A percentile compares a stretch with the other conserved stretches of the same genome.
Evolutionary conservation across 2,113 vertebrate genomes (phyloP).

Genomic region (Lophotis ruficrista): DNA sequence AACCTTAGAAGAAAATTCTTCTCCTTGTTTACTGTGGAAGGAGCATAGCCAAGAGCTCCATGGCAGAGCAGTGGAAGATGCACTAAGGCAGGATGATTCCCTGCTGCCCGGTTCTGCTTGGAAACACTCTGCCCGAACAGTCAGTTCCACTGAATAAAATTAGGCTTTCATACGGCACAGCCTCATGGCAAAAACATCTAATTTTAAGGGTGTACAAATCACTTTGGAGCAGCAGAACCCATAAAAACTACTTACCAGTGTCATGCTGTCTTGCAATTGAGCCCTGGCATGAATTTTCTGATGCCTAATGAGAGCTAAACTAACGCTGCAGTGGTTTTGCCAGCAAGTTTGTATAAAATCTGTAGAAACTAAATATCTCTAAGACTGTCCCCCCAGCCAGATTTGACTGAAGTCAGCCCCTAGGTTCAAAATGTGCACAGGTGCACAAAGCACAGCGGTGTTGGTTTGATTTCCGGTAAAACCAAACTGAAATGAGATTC

Average conservation of each 20-base stretch:
- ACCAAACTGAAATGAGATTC: background rate
- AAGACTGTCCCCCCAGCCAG: background rate
- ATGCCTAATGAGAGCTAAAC: background rate
- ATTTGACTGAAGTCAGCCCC: background rate
- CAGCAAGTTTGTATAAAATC: background rate
- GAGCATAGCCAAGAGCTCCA: background rate
- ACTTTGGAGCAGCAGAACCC: background rate
- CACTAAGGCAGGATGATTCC: background rate
- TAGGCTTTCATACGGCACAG: background rate
- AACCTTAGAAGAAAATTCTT: background rate
- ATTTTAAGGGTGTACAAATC: background rate
- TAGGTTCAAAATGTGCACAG: background rate
- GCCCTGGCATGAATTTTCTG: background rate
- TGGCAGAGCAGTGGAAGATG: background rate
- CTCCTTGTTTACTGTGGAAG: background rate
- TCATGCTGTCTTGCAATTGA: background rate
- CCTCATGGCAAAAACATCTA: background rate
- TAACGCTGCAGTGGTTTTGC: background rate
- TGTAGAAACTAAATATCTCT: background rate
- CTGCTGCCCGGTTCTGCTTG: background rate
- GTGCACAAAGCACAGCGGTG: background rate
- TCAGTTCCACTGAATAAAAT: background rate
- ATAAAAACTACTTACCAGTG: background rate
- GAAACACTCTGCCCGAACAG: background rate
- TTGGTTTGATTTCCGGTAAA: background rate